These are phyloP conservation scores for Anagyrus pseudococci DNA, from an alignment of 2,888 invertebrate species.

Conservation along the genomic window DNA sequence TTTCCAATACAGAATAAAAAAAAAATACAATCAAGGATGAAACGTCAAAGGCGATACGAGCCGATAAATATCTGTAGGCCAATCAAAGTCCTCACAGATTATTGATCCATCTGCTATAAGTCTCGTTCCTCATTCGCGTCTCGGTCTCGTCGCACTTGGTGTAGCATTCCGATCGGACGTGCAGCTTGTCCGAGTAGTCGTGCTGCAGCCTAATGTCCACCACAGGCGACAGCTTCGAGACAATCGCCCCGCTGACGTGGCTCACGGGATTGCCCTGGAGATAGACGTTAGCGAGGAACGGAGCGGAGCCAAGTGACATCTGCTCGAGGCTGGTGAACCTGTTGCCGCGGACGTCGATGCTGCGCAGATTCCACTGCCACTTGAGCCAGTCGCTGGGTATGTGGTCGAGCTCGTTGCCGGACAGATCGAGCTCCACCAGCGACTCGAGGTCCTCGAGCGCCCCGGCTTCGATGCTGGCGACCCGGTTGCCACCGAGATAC, in stretches of 20 bases:
- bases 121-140: slow-evolving; percentile 22
- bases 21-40: neutral
- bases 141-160: slow-evolving; percentile 26
- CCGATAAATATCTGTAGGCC: neutral
- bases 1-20: too few species aligned
- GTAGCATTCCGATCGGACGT: slow-evolving; percentile 35
- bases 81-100: slow-evolving; percentile 8
- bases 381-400: slow-evolving; percentile 40
- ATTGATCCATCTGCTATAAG: slow-evolving; percentile 36
- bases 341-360: slow-evolving; percentile 44
- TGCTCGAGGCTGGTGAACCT: slow-evolving; percentile 41
- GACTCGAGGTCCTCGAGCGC: slow-evolving; percentile 38
- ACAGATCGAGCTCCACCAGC: slow-evolving; percentile 42
- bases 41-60: too few species aligned
- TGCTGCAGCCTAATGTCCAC: slow-evolving; percentile 43
- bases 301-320: slow-evolving; percentile 41
- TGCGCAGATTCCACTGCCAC: slow-evolving; percentile 34
- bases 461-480: slow-evolving; percentile 41
- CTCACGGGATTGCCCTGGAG: slow-evolving; percentile 47
- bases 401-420: slow-evolving; percentile 41
- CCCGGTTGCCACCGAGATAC: slow-evolving; percentile 44
- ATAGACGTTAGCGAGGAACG: slow-evolving; percentile 43
- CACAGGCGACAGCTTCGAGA: slow-evolving; percentile 41
- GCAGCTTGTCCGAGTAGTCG: slow-evolving; percentile 33
- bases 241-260: slow-evolving; percentile 29